Evolutionary conservation across 2,888 invertebrate genomes (phyloP).

Genomic region (Octodonta nipae): DNA sequence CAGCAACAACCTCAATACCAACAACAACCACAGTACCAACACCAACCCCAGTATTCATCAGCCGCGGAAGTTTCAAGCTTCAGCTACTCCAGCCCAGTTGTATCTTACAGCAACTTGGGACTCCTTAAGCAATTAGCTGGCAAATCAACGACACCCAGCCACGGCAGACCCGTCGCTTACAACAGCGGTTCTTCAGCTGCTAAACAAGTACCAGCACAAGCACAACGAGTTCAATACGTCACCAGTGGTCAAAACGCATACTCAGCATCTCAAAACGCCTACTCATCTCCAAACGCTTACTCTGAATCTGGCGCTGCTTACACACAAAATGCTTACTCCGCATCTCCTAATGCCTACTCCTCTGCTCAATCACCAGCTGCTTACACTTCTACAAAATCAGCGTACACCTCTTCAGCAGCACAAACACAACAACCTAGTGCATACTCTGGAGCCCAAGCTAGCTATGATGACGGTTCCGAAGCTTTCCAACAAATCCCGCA

Average conservation of each 20-base stretch:
- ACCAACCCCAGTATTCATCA: constrained; percentile 25
- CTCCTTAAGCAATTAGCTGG: constrained; percentile 26
- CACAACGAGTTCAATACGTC: constrained; percentile 6
- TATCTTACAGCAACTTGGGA: constrained; percentile 30
- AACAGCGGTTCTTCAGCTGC: constrained; percentile 9
- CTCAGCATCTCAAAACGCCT: constrained; percentile 2
- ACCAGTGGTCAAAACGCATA: constrained; percentile 7
- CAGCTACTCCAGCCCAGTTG: constrained; percentile 31
- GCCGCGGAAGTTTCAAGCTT: constrained; percentile 34
- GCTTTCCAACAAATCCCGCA: constrained; percentile 13
- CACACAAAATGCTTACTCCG: constrained; percentile 5
- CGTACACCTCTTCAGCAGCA: constrained; percentile 5
- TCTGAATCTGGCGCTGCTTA: constrained; percentile 1
- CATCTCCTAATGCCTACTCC: constrained; percentile 5
- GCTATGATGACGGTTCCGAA: constrained; percentile 8
- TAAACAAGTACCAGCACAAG: constrained; percentile 7
- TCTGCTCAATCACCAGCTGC: neutral
- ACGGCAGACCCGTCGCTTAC: constrained; percentile 13
- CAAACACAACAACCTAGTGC: constrained; percentile 3
- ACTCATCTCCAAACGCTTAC: neutral
- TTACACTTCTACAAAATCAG: constrained; percentile 7
- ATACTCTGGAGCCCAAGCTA: constrained; percentile 6
- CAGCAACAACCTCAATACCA: too few species aligned
- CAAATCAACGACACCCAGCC: constrained; percentile 16
- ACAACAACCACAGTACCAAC: constrained; percentile 12